These are phyloP conservation scores for Ictalurus punctatus DNA, from an alignment of 2,113 vertebrate species.

Conservation along the genomic window DNA sequence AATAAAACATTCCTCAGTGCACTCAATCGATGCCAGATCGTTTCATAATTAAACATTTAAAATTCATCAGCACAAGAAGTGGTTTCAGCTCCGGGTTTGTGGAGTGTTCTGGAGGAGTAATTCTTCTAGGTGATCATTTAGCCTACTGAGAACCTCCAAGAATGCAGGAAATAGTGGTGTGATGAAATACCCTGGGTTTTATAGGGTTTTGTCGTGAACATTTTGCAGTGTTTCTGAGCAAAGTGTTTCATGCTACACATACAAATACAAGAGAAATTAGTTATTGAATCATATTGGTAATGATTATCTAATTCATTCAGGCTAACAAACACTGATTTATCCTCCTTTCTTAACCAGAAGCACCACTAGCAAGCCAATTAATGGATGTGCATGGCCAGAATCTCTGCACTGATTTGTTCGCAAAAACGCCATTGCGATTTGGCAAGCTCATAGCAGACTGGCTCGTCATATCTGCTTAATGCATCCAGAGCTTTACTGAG, in stretches of 20 bases:
- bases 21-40: not conserved
- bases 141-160: not conserved
- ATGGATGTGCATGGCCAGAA: not conserved
- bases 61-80: not conserved
- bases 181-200: not conserved
- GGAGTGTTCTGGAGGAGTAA: not conserved
- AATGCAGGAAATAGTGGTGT: not conserved
- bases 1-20: not conserved
- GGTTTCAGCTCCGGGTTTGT: not conserved
- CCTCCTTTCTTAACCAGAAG: not conserved
- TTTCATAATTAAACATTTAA: not conserved
- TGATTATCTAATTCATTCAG: not conserved
- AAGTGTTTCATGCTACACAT: not conserved
- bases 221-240: not conserved
- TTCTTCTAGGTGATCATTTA: not conserved
- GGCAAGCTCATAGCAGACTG: slow-evolving; percentile 22
- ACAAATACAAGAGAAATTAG: not conserved
- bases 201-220: not conserved
- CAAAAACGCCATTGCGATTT: not conserved
- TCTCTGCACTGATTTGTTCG: not conserved
- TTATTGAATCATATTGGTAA: not conserved
- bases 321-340: not conserved
- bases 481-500: slow-evolving; percentile 5
- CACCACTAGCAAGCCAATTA: not conserved
- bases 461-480: slow-evolving; percentile 31